phyloP scores from a whole-genome alignment of 2,797 vertebrate species.

The Myotis findleyi region DNA sequence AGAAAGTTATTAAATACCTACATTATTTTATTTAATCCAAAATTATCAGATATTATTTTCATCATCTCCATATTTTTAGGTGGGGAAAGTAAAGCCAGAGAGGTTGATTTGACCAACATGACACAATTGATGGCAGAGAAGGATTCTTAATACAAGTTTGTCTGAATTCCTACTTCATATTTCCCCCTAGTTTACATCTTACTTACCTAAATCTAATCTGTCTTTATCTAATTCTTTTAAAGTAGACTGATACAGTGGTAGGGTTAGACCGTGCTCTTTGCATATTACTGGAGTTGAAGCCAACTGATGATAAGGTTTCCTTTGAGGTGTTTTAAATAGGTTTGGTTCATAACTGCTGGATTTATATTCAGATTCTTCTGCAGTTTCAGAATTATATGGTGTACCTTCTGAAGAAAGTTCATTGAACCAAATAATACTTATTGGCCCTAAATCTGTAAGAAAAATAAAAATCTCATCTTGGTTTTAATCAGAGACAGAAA shows the following conservation, averaged over 20 bases:
- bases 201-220: slow-evolving; percentile 86
- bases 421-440: slow-evolving; percentile 96
- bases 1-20: not conserved
- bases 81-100: not conserved
- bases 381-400: slow-evolving; percentile 79
- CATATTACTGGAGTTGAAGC: slow-evolving; percentile 94
- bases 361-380: slow-evolving; percentile 83
- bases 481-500: slow-evolving; percentile 44
- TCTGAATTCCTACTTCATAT: not conserved
- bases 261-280: slow-evolving; percentile 83
- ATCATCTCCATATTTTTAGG: slow-evolving; percentile 5
- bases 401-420: slow-evolving; percentile 89
- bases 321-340: slow-evolving; percentile 89
- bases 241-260: slow-evolving; percentile 84
- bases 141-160: slow-evolving; percentile 25
- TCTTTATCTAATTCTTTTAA: slow-evolving; percentile 84
- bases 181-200: not conserved
- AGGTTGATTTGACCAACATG: not conserved
- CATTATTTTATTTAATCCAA: slow-evolving; percentile 46
- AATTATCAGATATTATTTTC: not conserved
- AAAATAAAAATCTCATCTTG: slow-evolving; percentile 41
- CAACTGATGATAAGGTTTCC: slow-evolving; percentile 87
- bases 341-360: slow-evolving; percentile 82
- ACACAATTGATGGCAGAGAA: not conserved
- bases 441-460: slow-evolving; percentile 91